Evolutionary conservation across 2,113 vertebrate species (phyloP), one percentile per base, ranked within the genome.

Genomic region (Calonectris borealis): DNA sequence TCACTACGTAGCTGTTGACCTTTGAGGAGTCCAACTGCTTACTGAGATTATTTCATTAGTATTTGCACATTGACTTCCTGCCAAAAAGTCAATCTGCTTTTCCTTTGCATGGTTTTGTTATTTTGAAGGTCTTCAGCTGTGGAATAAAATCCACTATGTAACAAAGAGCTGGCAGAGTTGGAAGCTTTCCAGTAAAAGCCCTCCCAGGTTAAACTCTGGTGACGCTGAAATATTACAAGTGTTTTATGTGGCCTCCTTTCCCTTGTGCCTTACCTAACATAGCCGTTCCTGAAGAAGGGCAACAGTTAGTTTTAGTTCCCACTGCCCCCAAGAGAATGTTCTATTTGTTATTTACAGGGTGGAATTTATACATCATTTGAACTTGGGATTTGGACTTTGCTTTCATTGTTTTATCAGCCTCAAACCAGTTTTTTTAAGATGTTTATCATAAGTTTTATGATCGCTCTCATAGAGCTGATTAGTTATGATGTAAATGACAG

Each of bases 81-180:
- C 96, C 96, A 94, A 80, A 93, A 95, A 95, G 64, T 95, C 96
- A 94, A 32, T 94, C 95, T 97, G 94, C 34, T 94, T 96, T 96
- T 97, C 51, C 54, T 85, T 93, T 85, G 44, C 77, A 58, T 84
- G 55, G 55, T 91, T 96, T 95, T 94, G 90, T 82, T 60, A 70
- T 88, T 73, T 92, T 86, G 68, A 97, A 95, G 80, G 71, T 95
- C 94, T 82, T 96, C 78, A 78, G 64, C 91, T 96, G 81, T 51
- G 55, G 88, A 95, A 69, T 54, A 92, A 94, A 94, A 94, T 61
- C 76, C 3, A 7, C 62, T 60, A 14, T 78, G 42, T 61, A 90
- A 84, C 54, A 89, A 83, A 90, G 83, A 92, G 58, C 86, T 75
- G 89, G 54, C 52, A 82, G 86, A 86, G 60, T 61, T 94, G 90